Conservation (phyloP, 2,113 vertebrate species). For the Telmatochromis sp. region DNA sequence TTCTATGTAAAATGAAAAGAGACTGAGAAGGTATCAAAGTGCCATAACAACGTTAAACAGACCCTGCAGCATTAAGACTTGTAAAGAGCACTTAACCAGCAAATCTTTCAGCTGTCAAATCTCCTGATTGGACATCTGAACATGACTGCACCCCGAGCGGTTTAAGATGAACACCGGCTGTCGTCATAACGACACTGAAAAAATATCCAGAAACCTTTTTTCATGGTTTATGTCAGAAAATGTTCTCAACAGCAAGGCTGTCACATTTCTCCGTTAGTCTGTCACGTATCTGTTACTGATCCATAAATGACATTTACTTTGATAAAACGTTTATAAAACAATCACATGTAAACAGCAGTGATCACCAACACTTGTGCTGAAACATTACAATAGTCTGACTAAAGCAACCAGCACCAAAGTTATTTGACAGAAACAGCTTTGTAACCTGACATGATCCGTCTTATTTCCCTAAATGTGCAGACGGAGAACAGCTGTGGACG, state of each 20-base stretch:
- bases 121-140: not conserved
- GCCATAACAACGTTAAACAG: not conserved
- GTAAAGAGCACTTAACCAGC: not conserved
- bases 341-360: not conserved
- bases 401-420: not conserved
- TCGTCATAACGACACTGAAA: not conserved
- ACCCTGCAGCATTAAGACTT: not conserved
- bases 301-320: not conserved
- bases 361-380: not conserved
- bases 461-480: not conserved
- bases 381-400: not conserved
- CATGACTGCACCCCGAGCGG: not conserved
- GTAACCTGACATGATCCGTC: not conserved
- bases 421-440: not conserved
- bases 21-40: not conserved
- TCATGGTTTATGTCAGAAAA: not conserved
- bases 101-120: too few species aligned
- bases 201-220: not conserved
- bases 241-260: not conserved
- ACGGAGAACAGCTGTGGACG: not conserved
- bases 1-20: not conserved
- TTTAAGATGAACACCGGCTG: not conserved
- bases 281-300: not conserved
- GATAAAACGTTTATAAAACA: not conserved
- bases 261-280: not conserved